Base-by-base conservation (phyloP, 1,140 invertebrate genomes). In the Micrasema minimum region DNA sequence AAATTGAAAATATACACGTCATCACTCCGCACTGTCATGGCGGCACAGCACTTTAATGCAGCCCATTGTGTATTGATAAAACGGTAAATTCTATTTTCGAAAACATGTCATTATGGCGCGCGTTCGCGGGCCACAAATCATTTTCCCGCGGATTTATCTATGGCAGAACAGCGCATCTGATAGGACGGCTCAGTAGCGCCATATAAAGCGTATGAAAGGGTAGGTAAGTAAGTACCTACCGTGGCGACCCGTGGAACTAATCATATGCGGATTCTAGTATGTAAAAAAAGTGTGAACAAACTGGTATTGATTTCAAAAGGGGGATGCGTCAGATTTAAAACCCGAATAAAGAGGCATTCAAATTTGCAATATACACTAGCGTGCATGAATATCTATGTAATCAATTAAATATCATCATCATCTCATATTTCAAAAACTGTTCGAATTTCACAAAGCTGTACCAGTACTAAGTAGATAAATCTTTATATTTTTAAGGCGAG, bases 1-100 rank as follows among this genome's bases (percentile, higher is more conserved):
- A 74, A 74, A 74, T 74, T 74, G 72, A 74, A 74, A 74, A 74
- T 74, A 71, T 70, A 71, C 69, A 71, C 72, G 70, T 71, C 59
- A 65, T 65, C 69, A 65, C 59, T 66, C 48, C 12, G 65, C 22
- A 14, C 16, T 20, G 48, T 37, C 46, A 35, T 18, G 65, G 46
- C 65, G 20, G 50, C 69, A 26, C n/a, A 50, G 16, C 46, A 69
- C 66, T 62, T 62, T 69, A 70, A 73, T 69, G 67, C 72, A 66
- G 45, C 66, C 68, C 51, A 71, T 71, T 74, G 69, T 61, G 57
- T 70, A 75, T 72, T 72, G 70, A 72, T 75, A 72, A 75, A 75
- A 72, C 73, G 73, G 73, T 72, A 75, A 72, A 75, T 75, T 75
- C 73, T 72, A 75, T 75, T 75, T 75, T 75, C 61, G 66, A 38